Base-by-base conservation (phyloP, 1,140 invertebrate genomes). In the Dufourea novaeangliae region DNA sequence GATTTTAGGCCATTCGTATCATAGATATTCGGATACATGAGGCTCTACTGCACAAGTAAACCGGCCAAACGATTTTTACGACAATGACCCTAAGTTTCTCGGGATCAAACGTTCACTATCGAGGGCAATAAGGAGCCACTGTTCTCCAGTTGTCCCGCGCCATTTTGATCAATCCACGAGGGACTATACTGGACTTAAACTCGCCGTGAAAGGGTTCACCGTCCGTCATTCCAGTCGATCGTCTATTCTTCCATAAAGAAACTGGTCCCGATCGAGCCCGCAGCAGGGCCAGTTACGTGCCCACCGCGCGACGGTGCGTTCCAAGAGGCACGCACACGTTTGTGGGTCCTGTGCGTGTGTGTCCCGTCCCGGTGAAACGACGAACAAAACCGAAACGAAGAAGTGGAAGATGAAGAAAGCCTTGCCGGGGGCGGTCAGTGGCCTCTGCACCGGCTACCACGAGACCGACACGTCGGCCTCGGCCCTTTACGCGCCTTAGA, bases 341-440 rank as follows among this genome's bases (percentile, higher is more conserved):
- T 57, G 68, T 32, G 68, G 32, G 50, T 12, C 69, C 34, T 50
- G 62, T 68, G 54, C 29, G 67, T 57, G 68, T 32, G 68, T 44
- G 50, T 12, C 69, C 34, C 54, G 62, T 68, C 25, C 70, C 17
- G 39, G 37, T 12, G 29, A 66, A 63, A 75, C 46, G 74, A 62
- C 70, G 80, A 87, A 86, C 80, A 86, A 78, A 84, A 80, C 67
- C 66, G 63, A 71, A 75, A 80, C 69, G 79, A 78, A 80, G 81
- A 80, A 84, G 56, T 62, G 71, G 67, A 81, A 78, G 81, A 85
- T 71, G 80, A n/a, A 78, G 82, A 83, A 86, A 88, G 87, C 89
- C 88, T 91, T 91, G 89, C 86, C 89, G 86, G 88, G 89, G 88
- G 88, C 90, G 89, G 90, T 91, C 90, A 91, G 80, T 90, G 89